Evolutionary conservation across 2,888 invertebrate species (phyloP).

Genomic region (Hermaeophaga mercurialis): DNA sequence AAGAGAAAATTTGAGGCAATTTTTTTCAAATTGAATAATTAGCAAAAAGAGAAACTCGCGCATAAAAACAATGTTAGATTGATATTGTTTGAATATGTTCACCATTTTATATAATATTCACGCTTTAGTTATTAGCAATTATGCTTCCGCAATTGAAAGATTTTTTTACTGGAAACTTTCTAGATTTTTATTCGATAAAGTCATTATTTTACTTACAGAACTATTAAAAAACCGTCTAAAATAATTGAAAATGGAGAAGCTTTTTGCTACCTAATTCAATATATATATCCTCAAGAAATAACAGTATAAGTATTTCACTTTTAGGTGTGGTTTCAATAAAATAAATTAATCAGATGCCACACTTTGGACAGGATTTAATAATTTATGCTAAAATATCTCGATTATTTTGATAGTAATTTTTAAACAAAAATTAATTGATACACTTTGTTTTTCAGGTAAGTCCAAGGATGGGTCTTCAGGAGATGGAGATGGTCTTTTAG

Average conservation of each 20-base stretch:
- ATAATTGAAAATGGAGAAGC: conserved; percentile 9
- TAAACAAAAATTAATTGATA: no score
- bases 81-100: conserved; percentile 38
- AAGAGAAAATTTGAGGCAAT: conserved; percentile 43
- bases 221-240: conserved; percentile 31
- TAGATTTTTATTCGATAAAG: conserved; percentile 37
- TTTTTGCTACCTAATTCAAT: background rate
- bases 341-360: no score
- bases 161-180: conserved; percentile 36
- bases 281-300: no score
- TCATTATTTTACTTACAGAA: conserved; percentile 41
- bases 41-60: conserved; percentile 47
- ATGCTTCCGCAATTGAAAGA: conserved; percentile 34
- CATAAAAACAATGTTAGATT: conserved; percentile 33
- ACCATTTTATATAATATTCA: conserved; percentile 46
- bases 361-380: no score
- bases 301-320: no score
- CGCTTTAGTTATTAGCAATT: conserved; percentile 34
- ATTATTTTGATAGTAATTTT: no score
- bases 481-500: conserved; percentile 21
- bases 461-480: conserved; percentile 30
- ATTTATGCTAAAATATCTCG: no score
- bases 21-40: conserved; percentile 38
- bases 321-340: no score
- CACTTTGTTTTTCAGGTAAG: conserved; percentile 40